Evolutionary conservation across 2,888 invertebrate genomes (phyloP), one percentile per base, ranked within the genome.

Genomic region (Caenorhabditis sinica): DNA sequence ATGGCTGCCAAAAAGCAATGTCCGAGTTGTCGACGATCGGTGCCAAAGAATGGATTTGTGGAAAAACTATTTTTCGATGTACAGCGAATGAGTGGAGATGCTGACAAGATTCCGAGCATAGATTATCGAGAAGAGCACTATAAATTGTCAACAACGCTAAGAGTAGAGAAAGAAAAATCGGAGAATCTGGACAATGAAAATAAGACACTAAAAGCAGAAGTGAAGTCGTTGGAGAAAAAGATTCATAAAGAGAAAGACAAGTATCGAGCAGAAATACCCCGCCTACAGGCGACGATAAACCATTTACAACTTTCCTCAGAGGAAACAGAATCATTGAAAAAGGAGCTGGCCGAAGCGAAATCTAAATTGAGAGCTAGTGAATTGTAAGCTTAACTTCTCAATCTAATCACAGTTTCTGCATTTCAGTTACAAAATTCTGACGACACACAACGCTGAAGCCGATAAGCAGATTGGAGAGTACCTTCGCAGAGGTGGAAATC

Each of bases 31-130:
- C 69, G 85, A 30, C 73, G 74, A 36, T 23, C 53, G 9, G 63
- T 85, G 2, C 71, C 75, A 8, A 77, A 74, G 25, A 79, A 51
- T 68, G 84, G 81, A 11, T 60, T 82, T 25, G 71, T 85, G 3
- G 85, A 85, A n/a, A 85, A 82, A 15, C 63, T 85, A 23, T 85
- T 65, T 36, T 85, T 85, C 49, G 81, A 85, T 65, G 65, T 72
- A 13, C 33, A 69, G 28, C 23, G 69, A 11, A 8, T 49, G 9
- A 65, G 15, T 11, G 43, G 25, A 15, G 66, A 71, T 2, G 72
- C 13, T 8, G 56, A 69, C 3, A 69, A 25, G 15, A 20, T 23
- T 2, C 49, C 60, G 3, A 60, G 68, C 6, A 53, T 73, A 8
- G 74, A 81, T 43, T 81, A 74, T 53, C 43, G 51, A 25, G 81